phyloP scores from a whole-genome alignment of 2,888 invertebrate species.

The Apamea monoglypha region DNA sequence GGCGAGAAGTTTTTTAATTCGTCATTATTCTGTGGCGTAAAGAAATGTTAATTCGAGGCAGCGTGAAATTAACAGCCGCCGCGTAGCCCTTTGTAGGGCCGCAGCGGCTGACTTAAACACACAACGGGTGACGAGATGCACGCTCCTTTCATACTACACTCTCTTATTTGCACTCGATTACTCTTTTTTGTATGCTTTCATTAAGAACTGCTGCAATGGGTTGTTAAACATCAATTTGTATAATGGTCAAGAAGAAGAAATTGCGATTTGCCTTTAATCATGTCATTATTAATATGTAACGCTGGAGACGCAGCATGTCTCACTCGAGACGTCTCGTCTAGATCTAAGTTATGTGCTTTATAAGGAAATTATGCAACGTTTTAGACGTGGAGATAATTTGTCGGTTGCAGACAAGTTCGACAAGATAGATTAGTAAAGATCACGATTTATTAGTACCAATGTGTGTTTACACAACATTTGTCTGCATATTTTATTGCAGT shows the following conservation, averaged over 20 bases:
- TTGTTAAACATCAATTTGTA: slow-evolving; percentile 88
- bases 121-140: slow-evolving; percentile 89
- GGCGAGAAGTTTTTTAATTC: slow-evolving; percentile 89
- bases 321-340: slow-evolving; percentile 60
- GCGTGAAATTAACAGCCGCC: slow-evolving; percentile 91
- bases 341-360: slow-evolving; percentile 47
- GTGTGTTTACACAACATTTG: slow-evolving; percentile 23
- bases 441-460: slow-evolving; percentile 30
- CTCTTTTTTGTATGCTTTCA: slow-evolving; percentile 86
- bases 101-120: slow-evolving; percentile 88
- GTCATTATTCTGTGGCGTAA: slow-evolving; percentile 91
- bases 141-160: slow-evolving; percentile 84
- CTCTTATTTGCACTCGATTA: slow-evolving; percentile 89
- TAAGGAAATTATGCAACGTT: slow-evolving; percentile 52
- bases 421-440: slow-evolving; percentile 28
- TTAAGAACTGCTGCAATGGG: slow-evolving; percentile 82
- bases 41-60: slow-evolving; percentile 91
- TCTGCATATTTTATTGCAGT: slow-evolving; percentile 14
- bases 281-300: slow-evolving; percentile 75
- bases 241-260: slow-evolving; percentile 76
- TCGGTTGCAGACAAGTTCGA: slow-evolving; percentile 25
- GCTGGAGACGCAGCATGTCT: slow-evolving; percentile 68
- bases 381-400: slow-evolving; percentile 41
- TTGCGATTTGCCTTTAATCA: slow-evolving; percentile 75
- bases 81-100: slow-evolving; percentile 88